Evolutionary conservation across 2,797 vertebrate species (phyloP).

Genomic region (Pantherophis alleghaniensis): DNA sequence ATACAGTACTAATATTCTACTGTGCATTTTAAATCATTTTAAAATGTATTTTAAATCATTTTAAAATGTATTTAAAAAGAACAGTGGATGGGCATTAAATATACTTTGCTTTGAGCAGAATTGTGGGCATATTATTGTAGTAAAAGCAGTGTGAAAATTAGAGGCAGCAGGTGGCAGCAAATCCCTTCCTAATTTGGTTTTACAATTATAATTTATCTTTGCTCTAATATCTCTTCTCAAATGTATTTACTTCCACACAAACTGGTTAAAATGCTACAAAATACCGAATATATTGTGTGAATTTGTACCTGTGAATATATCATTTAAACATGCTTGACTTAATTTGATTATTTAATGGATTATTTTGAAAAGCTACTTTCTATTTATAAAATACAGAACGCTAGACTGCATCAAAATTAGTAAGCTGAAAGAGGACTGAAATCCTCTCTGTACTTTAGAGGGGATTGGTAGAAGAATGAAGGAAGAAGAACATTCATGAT

Average conservation of each 20-base stretch:
- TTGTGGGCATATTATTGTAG: background rate
- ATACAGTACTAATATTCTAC: background rate
- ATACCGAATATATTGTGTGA: background rate
- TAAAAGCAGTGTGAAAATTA: background rate
- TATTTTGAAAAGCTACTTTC: background rate
- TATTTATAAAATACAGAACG: background rate
- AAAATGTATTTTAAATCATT: background rate
- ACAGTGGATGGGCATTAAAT: background rate
- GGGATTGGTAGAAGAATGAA: background rate
- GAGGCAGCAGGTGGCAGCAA: slow-evolving; percentile 17
- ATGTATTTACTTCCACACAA: too few relatives aligned
- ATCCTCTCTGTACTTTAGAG: background rate
- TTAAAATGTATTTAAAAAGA: background rate
- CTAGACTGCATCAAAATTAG: background rate
- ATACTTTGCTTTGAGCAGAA: background rate
- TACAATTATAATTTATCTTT: background rate
- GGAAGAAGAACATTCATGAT: too few relatives aligned
- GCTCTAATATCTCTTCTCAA: background rate
- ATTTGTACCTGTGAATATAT: background rate
- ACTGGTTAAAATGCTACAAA: background rate
- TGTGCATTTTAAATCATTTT: background rate
- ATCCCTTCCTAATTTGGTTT: background rate
- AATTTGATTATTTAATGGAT: background rate
- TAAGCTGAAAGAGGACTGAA: background rate
- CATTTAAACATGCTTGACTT: background rate